phyloP scores from a whole-genome alignment of 2,797 vertebrate species.

The Rhabdophis nuchalis region DNA sequence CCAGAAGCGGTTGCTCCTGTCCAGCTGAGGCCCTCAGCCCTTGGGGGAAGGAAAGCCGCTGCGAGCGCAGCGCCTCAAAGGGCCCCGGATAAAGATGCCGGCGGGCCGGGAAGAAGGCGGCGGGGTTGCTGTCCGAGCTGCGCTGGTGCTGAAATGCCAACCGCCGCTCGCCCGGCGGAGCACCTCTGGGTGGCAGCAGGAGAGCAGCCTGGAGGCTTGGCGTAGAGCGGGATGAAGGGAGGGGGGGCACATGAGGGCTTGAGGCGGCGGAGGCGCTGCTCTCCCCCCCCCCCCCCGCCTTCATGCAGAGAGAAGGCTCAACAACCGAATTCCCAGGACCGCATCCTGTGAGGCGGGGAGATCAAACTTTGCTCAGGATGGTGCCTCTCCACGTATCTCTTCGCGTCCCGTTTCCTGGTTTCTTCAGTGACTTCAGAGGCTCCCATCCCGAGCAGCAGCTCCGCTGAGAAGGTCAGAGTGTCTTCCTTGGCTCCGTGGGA shows the following conservation, averaged over 20 bases:
- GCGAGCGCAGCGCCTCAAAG: background rate
- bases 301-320: background rate
- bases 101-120: background rate
- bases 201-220: background rate
- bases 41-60: background rate
- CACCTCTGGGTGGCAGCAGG: background rate
- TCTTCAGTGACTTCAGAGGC: background rate
- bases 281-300: background rate
- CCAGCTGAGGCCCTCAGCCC: background rate
- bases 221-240: too few relatives aligned
- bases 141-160: slow-evolving; percentile 14
- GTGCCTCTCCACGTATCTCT: background rate
- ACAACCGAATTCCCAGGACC: background rate
- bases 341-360: background rate
- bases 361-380: background rate
- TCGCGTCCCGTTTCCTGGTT: background rate
- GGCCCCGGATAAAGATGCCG: too few relatives aligned
- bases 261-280: background rate
- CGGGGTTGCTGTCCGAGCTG: slow-evolving; percentile 8
- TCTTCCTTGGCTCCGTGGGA: too few relatives aligned
- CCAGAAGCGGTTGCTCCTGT: background rate
- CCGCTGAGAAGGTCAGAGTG: background rate
- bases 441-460: background rate
- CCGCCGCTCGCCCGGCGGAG: too few relatives aligned
- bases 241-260: background rate